Evolutionary conservation across 2,888 invertebrate genomes (phyloP).

Genomic region (Conistra vaccinii): DNA sequence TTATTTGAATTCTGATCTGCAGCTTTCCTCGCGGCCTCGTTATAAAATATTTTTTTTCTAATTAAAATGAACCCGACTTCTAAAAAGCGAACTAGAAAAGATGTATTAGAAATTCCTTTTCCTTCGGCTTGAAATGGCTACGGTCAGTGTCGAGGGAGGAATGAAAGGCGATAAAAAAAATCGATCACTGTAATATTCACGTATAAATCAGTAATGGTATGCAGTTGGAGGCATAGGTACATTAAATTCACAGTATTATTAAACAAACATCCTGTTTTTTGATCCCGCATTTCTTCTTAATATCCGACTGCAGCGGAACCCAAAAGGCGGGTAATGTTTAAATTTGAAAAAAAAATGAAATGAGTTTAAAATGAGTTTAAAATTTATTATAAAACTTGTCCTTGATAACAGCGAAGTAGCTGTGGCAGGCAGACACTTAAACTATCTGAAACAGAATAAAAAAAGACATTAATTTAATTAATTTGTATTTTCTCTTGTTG

Average conservation of each 20-base stretch:
- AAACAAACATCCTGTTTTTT: background rate
- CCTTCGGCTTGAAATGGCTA: slow-evolving; percentile 1
- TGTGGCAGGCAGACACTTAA: background rate
- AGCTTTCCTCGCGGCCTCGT: slow-evolving; percentile 7
- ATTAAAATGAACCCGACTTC: slow-evolving; percentile 9
- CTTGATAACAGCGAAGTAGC: background rate
- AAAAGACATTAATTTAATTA: too few species aligned
- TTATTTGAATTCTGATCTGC: slow-evolving; percentile 4
- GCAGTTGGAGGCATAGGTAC: too few species aligned
- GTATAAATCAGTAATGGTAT: background rate
- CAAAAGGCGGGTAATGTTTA: too few species aligned
- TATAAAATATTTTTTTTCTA: slow-evolving; percentile 18
- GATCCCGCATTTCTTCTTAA: background rate
- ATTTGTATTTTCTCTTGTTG: background rate
- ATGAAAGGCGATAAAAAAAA: slow-evolving; percentile 7
- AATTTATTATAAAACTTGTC: background rate
- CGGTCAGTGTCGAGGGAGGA: background rate
- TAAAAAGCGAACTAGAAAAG: slow-evolving; percentile 26
- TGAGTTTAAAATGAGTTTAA: too few species aligned
- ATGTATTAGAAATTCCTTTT: background rate
- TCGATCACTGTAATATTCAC: background rate
- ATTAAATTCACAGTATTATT: background rate
- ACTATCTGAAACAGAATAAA: background rate
- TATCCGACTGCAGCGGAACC: background rate
- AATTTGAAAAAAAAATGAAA: too few species aligned